Percentiles rank a stretch among this genome's conserved stretches.
Conservation (phyloP, 2,113 vertebrate species). For the Megaceryle torquata region DNA sequence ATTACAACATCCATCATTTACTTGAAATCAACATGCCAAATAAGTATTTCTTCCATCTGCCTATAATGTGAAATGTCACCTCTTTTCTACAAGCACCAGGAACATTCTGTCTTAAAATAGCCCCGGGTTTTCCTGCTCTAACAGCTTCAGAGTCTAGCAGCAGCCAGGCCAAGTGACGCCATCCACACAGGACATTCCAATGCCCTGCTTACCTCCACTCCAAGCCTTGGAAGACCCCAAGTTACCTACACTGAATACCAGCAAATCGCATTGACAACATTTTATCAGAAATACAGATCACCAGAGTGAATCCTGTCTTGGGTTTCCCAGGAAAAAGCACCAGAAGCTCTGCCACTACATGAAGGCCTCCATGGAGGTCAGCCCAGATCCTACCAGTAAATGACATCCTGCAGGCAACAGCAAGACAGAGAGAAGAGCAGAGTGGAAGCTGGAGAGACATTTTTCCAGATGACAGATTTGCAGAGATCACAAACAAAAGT, state of each 20-base stretch:
- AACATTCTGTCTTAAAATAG: neutral
- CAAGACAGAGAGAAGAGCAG: neutral
- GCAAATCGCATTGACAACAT: neutral
- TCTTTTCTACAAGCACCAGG: neutral
- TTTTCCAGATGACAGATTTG: neutral
- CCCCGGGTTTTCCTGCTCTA: neutral
- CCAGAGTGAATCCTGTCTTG: neutral
- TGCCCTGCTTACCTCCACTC: neutral
- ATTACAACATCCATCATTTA: constrained; percentile 29
- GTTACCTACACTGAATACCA: neutral
- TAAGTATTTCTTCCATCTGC: constrained; percentile 18
- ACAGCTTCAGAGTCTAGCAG: neutral
- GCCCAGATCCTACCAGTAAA: neutral
- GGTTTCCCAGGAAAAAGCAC: neutral
- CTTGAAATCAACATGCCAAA: constrained; percentile 23
- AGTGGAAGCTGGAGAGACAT: neutral
- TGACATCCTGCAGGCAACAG: neutral
- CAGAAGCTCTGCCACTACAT: accelerated
- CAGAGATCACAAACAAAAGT: neutral
- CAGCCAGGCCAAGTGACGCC: neutral
- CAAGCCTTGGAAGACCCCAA: neutral
- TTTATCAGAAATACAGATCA: neutral
- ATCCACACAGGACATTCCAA: neutral
- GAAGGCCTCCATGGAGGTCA: neutral
- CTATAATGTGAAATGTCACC: neutral